These are phyloP conservation scores for Heliconius ethilla DNA, from an alignment of 2,888 invertebrate species.

Conservation along the genomic window DNA sequence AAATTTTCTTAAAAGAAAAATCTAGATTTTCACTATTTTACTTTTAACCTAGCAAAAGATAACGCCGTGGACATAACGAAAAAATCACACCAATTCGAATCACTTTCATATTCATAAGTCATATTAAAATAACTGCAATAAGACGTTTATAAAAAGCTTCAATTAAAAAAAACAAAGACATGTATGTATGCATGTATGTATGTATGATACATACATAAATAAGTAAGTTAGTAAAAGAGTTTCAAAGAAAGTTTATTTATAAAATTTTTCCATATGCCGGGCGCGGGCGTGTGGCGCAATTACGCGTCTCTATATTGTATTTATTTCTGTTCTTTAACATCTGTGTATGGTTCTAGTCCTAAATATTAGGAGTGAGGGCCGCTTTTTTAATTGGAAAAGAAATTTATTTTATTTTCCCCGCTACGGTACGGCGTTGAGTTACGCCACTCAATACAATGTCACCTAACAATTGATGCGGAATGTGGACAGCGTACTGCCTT, in stretches of 20 bases:
- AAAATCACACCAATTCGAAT: constrained; percentile 12
- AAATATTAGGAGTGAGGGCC: constrained; percentile 50
- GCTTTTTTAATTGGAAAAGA: constrained; percentile 42
- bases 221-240: constrained; percentile 48
- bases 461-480: too few relatives aligned
- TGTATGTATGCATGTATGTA: constrained; percentile 39
- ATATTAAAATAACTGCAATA: not conserved
- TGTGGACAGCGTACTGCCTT: too few relatives aligned
- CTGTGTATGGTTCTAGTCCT: constrained; percentile 65
- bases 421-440: too few relatives aligned
- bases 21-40: too few relatives aligned
- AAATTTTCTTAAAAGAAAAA: too few relatives aligned
- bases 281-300: constrained; percentile 74
- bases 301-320: constrained; percentile 74
- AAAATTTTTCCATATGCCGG: constrained; percentile 63
- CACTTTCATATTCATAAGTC: not conserved
- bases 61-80: not conserved
- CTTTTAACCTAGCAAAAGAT: too few relatives aligned
- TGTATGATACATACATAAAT: not conserved
- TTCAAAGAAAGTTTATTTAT: constrained; percentile 78
- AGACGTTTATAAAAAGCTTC: constrained; percentile 29
- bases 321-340: constrained; percentile 75
- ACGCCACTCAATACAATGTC: too few relatives aligned
- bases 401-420: too few relatives aligned
- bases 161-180: constrained; percentile 45